Evolutionary conservation across 2,888 invertebrate genomes (phyloP), one percentile per base, ranked within the genome.

Genomic region (Atethmia centrago): DNA sequence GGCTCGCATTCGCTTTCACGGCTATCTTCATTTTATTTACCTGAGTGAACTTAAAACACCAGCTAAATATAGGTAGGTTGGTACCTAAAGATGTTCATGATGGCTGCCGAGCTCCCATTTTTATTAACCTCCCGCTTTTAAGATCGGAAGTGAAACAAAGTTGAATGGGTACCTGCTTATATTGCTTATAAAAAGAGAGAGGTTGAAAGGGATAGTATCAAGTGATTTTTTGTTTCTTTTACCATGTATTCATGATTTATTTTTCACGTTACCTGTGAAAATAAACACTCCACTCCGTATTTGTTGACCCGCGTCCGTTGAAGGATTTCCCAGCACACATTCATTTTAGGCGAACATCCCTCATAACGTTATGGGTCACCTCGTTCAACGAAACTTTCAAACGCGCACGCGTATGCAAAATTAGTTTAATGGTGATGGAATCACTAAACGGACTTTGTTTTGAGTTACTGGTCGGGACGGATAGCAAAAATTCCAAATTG

Each of bases 1-100:
- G 90, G 87, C 90, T 90, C 90, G 88, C 88, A 90, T 92, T 92
- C 90, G 90, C 89, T 93, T 94, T 93, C 92, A 93, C 92, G 93
- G 93, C 90, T 93, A 93, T 93, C 92, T 94, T 94, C 92, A 91
- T 93, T 94, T 93, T 93, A 93, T 94, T 92, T 93, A 93, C 90
- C 88, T 89, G 83, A 82, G 88, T 82, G 85, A 85, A 91, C 89
- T 90, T 91, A 90, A 88, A 91, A 89, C 85, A 88, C 83, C 83
- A 80, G 74, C 82, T 83, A 87, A 85, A 85, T 85, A 83, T 83
- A 77, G 77, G 67, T 69, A 59, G 78, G 67, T 69, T 56, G 78
- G 68, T 79, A 74, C 59, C 66, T 73, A 66, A 71, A 65, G 62
- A 77, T 75, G 77, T 83, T 74, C 76, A 78, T 65, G 56, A n/a